These are phyloP conservation scores for Molothrus ater DNA, from an alignment of 2,797 vertebrate genomes.

Conservation along the genomic window DNA sequence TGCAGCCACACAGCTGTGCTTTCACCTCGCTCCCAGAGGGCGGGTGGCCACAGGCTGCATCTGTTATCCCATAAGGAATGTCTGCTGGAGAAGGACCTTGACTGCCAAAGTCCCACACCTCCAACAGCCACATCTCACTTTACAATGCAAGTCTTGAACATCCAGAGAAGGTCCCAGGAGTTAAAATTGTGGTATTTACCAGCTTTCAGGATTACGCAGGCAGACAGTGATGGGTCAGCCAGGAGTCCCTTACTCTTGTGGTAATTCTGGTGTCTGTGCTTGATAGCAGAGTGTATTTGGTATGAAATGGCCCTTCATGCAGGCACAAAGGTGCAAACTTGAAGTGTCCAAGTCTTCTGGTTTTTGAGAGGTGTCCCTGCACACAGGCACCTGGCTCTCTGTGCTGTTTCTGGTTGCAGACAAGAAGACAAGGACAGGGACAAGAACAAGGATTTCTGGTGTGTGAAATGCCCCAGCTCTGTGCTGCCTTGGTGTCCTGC, in stretches of 20 bases:
- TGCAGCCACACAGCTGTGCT: background rate
- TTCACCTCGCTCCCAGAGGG: background rate
- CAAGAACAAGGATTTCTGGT: accelerated
- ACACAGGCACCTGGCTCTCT: background rate
- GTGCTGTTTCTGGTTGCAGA: background rate
- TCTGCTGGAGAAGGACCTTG: background rate
- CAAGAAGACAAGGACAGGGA: background rate
- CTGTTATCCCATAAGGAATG: background rate
- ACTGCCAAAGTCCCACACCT: background rate
- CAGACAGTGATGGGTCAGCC: background rate
- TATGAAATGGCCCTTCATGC: accelerated
- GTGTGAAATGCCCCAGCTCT: background rate
- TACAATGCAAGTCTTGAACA: background rate
- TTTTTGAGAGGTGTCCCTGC: background rate
- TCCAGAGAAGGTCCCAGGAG: background rate
- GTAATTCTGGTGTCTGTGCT: background rate
- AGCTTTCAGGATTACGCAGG: background rate
- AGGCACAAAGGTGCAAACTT: background rate
- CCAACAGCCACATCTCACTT: background rate
- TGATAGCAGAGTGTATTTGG: background rate
- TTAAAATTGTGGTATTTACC: background rate
- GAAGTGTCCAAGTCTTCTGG: background rate
- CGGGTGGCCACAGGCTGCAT: background rate
- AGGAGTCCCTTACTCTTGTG: too few species aligned
- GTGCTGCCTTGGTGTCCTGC: background rate